Conservation (phyloP, 2,888 invertebrate genomes). For the Cheilosia urbana region DNA sequence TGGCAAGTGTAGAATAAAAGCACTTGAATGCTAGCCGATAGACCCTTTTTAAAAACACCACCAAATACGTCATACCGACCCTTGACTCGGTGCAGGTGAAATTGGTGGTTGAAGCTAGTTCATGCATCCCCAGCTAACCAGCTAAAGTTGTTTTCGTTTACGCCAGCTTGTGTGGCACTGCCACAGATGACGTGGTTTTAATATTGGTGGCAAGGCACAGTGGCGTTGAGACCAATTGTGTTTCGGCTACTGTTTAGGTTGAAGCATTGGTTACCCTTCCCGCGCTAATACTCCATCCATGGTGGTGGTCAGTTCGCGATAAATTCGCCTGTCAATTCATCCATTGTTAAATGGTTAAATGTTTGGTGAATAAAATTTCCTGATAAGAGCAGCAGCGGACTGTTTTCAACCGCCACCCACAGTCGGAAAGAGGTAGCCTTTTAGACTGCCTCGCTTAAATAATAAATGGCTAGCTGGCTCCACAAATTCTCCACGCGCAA, state of each 20-base stretch:
- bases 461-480: constrained; percentile 57
- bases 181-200: constrained; percentile 38
- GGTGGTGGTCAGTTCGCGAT: constrained; percentile 44
- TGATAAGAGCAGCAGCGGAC: constrained; percentile 43
- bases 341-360: constrained; percentile 69
- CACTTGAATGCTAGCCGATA: not conserved
- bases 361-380: constrained; percentile 56
- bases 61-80: not conserved
- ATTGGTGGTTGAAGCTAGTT: constrained; percentile 21
- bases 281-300: constrained; percentile 9
- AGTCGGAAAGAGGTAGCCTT: constrained; percentile 1
- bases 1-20: not conserved
- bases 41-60: not conserved
- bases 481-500: constrained; percentile 52
- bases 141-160: constrained; percentile 27
- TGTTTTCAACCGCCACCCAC: not conserved
- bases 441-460: constrained; percentile 45
- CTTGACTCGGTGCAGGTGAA: not conserved
- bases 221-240: constrained; percentile 33
- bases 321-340: constrained; percentile 69
- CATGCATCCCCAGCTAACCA: not conserved
- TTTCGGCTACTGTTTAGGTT: constrained; percentile 44
- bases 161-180: constrained; percentile 33
- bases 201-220: constrained; percentile 21
- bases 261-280: constrained; percentile 8